Percentiles rank a stretch among this genome's conserved stretches.
These are phyloP conservation scores for Strongylocentrotus purpuratus DNA, from an alignment of 35 echinoderm and acorn worm genomes.

Conservation along the genomic window DNA sequence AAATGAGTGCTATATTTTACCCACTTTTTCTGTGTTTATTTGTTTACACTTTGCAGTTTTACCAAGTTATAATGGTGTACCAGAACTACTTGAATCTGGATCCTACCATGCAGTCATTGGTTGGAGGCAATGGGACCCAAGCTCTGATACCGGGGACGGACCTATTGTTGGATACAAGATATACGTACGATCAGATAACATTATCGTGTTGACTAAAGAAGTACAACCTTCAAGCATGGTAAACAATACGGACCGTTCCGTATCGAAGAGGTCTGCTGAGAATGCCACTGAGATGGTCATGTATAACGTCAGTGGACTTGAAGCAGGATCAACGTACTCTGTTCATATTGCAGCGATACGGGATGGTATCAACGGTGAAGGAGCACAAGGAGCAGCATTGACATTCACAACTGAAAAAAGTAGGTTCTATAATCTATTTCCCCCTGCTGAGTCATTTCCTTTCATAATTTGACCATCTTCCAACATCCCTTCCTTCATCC, in stretches of 20 bases:
- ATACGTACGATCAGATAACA: not conserved
- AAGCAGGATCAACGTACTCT: not conserved
- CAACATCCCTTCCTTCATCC: no score
- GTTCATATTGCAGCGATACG: not conserved
- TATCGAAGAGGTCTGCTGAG: not conserved
- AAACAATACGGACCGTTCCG: not conserved
- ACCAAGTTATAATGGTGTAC: not conserved
- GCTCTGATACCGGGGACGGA: not conserved
- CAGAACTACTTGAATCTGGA: not conserved
- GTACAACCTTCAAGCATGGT: not conserved
- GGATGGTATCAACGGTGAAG: not conserved
- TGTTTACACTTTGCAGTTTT: not conserved
- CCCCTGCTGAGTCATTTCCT: not conserved
- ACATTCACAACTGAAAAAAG: not conserved
- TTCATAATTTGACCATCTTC: not conserved
- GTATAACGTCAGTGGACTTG: not conserved
- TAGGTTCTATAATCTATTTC: not conserved
- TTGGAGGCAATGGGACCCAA: conserved; percentile 5
- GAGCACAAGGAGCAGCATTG: not conserved
- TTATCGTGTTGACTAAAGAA: not conserved
- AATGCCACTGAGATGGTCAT: not conserved
- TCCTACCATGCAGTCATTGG: not conserved
- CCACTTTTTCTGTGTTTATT: not conserved
- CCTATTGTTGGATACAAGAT: not conserved
- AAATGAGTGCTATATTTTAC: not conserved